These are phyloP conservation scores for Pomacea canaliculata DNA, from an alignment of 2,888 invertebrate genomes.

Conservation along the genomic window DNA sequence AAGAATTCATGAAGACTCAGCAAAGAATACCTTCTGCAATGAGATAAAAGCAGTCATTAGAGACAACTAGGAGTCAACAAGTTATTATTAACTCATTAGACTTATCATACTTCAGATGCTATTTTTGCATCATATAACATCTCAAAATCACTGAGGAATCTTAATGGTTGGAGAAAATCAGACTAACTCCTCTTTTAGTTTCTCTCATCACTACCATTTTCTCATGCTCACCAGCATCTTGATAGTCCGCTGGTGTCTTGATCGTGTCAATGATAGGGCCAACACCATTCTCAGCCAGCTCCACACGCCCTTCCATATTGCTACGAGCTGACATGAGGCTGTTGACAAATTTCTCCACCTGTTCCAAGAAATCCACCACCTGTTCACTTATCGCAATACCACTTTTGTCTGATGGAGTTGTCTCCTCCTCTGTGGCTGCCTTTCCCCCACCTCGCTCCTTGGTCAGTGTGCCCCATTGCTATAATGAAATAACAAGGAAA, in stretches of 20 bases:
- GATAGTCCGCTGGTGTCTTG: conserved; percentile 66
- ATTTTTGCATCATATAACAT: too few relatives aligned
- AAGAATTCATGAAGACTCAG: too few relatives aligned
- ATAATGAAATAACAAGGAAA: conserved; percentile 11
- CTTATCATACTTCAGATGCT: too few relatives aligned
- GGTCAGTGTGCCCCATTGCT: conserved; percentile 67
- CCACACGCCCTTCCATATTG: conserved; percentile 69
- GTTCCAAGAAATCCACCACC: conserved; percentile 68
- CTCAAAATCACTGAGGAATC: too few relatives aligned
- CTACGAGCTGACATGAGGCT: conserved; percentile 63
- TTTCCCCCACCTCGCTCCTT: conserved; percentile 32
- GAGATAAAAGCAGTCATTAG: too few relatives aligned
- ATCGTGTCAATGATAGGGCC: conserved; percentile 61
- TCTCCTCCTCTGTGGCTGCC: conserved; percentile 1
- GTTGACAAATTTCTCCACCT: conserved; percentile 66
- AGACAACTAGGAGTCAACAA: too few relatives aligned
- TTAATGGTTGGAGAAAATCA: too few relatives aligned
- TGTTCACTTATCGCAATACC: conserved; percentile 53
- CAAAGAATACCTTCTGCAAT: too few relatives aligned
- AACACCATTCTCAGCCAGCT: conserved; percentile 65
- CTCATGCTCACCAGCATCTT: conserved; percentile 57
- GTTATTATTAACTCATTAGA: too few relatives aligned
- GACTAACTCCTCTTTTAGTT: too few relatives aligned
- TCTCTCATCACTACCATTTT: too few relatives aligned
- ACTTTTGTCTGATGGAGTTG: neutral